Evolutionary conservation across 2,888 invertebrate species (phyloP).

Genomic region (Thymelicus acteon): DNA sequence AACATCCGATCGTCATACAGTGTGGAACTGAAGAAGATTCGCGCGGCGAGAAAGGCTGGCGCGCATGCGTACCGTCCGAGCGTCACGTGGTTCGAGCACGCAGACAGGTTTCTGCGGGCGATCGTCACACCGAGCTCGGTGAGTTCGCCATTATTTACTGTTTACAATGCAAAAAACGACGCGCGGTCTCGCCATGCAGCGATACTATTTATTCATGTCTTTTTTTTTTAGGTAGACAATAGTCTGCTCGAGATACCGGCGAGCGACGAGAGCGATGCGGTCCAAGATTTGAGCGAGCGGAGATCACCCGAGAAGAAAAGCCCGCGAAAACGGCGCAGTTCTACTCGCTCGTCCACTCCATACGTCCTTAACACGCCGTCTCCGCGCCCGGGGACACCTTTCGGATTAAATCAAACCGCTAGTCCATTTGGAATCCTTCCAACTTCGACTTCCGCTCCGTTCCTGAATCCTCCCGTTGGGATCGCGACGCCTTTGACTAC

Average conservation of each 20-base stretch:
- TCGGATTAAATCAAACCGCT: slow-evolving; percentile 66
- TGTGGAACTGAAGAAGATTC: slow-evolving; percentile 82
- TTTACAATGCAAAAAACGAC: slow-evolving; percentile 42
- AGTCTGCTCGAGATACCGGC: slow-evolving; percentile 75
- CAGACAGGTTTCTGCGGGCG: slow-evolving; percentile 83
- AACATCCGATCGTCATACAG: slow-evolving; percentile 83
- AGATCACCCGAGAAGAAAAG: slow-evolving; percentile 80
- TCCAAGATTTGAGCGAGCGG: slow-evolving; percentile 78
- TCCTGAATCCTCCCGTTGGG: slow-evolving; percentile 78
- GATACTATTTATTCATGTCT: slow-evolving; percentile 29
- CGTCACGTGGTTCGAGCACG: slow-evolving; percentile 84
- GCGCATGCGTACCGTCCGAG: slow-evolving; percentile 84
- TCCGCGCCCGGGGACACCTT: slow-evolving; percentile 77
- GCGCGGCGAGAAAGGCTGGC: slow-evolving; percentile 81
- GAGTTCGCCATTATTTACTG: slow-evolving; percentile 56
- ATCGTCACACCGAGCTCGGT: slow-evolving; percentile 83
- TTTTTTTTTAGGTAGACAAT: slow-evolving; percentile 76
- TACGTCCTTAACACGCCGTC: slow-evolving; percentile 80
- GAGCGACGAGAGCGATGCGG: slow-evolving; percentile 80
- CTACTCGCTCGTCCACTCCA: slow-evolving; percentile 77
- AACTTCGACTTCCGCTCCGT: slow-evolving; percentile 68
- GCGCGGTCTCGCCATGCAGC: slow-evolving; percentile 37
- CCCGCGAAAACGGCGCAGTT: slow-evolving; percentile 75
- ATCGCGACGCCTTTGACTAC: slow-evolving; percentile 79
- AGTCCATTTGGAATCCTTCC: slow-evolving; percentile 74